Base-by-base conservation (phyloP, 2,888 invertebrate genomes). In the Polydrusus tereticollis region DNA sequence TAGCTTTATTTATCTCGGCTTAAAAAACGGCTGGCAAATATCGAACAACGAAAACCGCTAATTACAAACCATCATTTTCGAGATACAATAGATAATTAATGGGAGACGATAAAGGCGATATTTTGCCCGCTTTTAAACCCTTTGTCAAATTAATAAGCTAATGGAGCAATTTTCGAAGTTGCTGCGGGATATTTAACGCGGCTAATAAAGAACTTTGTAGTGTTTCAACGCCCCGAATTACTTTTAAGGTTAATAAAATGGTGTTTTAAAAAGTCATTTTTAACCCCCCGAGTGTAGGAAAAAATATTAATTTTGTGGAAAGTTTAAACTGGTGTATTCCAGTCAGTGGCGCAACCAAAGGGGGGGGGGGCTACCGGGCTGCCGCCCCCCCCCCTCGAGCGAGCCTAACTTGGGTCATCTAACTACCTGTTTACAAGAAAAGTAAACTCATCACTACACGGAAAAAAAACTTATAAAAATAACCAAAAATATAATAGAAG, bases 61-160 rank as follows among this genome's bases (percentile, higher is more conserved):
- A 55, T 55, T 55, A 29, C 14, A 55, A 55, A 55, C 1, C 52
- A 55, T 55, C 23, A 55, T 55, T 29, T 26, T 16, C n/a, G 10
- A 29, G 16, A 55, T 29, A 55, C 29, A 55, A 55, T 29, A n/a
- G 29, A 55, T 29, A 55, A 55, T 55, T 33, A 29, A 55, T 55
- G 16, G 12, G 14, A 10, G 29, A 16, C 23, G 16, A 55, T 55
- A 55, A 55, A 33, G 52, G 16, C 16, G 29, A 55, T 29, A 55
- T 55, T 55, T 55, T 29, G 26, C 52, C 10, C 18, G 52, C 29
- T 55, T 55, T 29, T 55, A 29, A 55, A 29, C 29, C 29, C 52
- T 26, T 55, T 55, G n/a, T 55, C 52, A 29, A 29, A 55, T 55
- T 55, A 55, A 55, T 23, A 55, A 55, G 52, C 16, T 55, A 29